phyloP scores from a whole-genome alignment of 2,113 vertebrate species.

The Craseonycteris thonglongyai region DNA sequence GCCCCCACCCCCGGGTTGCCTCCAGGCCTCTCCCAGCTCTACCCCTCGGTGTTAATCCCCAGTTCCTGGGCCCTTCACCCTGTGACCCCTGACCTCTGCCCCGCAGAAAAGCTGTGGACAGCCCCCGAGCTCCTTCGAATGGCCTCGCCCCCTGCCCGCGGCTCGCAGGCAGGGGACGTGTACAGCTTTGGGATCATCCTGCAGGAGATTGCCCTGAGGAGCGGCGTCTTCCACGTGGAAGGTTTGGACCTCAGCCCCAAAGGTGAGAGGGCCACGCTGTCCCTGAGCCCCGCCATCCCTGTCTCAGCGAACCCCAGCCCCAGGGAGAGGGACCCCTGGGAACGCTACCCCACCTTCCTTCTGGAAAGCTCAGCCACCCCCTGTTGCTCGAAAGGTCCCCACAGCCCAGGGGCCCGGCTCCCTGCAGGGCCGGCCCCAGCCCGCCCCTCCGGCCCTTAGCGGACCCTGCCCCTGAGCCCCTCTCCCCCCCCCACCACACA shows the following conservation, averaged over 20 bases:
- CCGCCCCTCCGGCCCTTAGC: no score
- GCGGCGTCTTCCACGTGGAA: conserved; percentile 87
- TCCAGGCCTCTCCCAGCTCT: not conserved
- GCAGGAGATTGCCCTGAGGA: conserved; percentile 90
- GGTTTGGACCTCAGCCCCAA: conserved; percentile 86
- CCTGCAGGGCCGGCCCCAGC: not conserved
- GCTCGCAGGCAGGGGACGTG: conserved; percentile 89
- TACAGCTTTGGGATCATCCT: conserved; percentile 94
- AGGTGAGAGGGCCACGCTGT: conserved; percentile 73
- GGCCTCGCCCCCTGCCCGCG: conserved; percentile 69
- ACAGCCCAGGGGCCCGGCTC: no score
- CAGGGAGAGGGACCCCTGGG: not conserved
- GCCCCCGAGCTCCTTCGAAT: conserved; percentile 87
- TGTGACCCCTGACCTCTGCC: conserved; percentile 41
- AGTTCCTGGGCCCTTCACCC: not conserved
- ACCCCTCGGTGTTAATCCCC: rapidly evolving
- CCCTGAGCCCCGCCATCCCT: not conserved
- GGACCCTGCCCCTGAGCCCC: no score
- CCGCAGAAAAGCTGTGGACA: conserved; percentile 90
- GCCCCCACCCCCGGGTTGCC: not conserved
- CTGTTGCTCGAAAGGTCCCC: no score
- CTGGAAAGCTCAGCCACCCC: not conserved
- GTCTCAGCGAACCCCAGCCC: not conserved
- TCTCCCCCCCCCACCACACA: conserved; percentile 44
- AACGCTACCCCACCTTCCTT: not conserved